These are phyloP conservation scores for Apantesis nais DNA, from an alignment of 2,888 invertebrate species.

Conservation along the genomic window DNA sequence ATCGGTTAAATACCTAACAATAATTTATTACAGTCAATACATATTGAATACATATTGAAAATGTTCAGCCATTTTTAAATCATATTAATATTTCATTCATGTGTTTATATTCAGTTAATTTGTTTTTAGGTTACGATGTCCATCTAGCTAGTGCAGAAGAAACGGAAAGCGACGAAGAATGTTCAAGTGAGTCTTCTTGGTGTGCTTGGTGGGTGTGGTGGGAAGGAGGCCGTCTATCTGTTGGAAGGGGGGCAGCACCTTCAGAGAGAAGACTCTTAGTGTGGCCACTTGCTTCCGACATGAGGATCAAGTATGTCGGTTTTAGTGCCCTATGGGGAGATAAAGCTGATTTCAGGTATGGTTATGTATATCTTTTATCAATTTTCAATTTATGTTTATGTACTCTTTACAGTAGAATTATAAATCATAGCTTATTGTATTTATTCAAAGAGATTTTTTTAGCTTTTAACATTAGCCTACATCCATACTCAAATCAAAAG, in stretches of 20 bases:
- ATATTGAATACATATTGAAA: too few species aligned
- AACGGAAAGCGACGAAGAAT: slow-evolving; percentile 84
- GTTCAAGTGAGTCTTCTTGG: slow-evolving; percentile 78
- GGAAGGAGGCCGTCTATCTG: slow-evolving; percentile 86
- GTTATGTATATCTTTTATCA: neutral
- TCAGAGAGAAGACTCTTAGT: slow-evolving; percentile 84
- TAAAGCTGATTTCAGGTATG: slow-evolving; percentile 87
- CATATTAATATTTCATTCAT: neutral
- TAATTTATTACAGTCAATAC: neutral
- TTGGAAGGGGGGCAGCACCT: slow-evolving; percentile 85
- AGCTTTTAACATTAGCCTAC: too few species aligned
- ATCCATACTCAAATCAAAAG: neutral
- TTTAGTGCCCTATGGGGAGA: slow-evolving; percentile 88
- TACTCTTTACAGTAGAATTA: neutral
- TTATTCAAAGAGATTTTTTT: neutral
- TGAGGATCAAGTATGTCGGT: slow-evolving; percentile 87
- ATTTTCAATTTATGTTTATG: neutral
- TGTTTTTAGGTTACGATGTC: slow-evolving; percentile 85
- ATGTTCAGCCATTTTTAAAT: neutral
- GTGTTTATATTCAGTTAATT: neutral
- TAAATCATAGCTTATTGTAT: neutral
- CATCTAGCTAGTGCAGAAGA: slow-evolving; percentile 86
- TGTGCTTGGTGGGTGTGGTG: slow-evolving; percentile 89
- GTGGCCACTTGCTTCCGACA: slow-evolving; percentile 86
- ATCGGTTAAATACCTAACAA: too few species aligned